A percentile compares a stretch with the other conserved stretches of the same genome.
These are phyloP conservation scores for Hirtodrosophila cameraria DNA, from an alignment of 2,888 invertebrate genomes.

Conservation along the genomic window DNA sequence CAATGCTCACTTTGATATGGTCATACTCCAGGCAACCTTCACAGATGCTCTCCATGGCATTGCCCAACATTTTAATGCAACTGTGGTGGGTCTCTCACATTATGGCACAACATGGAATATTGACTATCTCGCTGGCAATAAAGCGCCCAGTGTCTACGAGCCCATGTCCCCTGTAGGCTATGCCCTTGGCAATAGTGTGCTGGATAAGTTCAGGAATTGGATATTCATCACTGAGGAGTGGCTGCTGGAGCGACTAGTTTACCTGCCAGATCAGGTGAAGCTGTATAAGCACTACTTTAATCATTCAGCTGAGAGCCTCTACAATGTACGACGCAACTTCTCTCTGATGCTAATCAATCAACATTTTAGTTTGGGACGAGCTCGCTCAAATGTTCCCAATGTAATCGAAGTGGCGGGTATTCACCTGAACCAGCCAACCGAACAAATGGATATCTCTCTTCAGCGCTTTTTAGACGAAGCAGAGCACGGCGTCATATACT, in stretches of 20 bases:
- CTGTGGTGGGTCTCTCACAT: slow-evolving; percentile 67
- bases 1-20: slow-evolving; percentile 45
- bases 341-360: slow-evolving; percentile 81
- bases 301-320: slow-evolving; percentile 11
- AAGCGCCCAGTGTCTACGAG: slow-evolving; percentile 60
- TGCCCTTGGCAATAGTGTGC: slow-evolving; percentile 4
- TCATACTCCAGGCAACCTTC: slow-evolving; percentile 42
- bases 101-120: slow-evolving; percentile 50
- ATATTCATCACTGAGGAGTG: slow-evolving; percentile 57
- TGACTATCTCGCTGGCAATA: slow-evolving; percentile 66
- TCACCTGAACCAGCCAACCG: slow-evolving; percentile 55
- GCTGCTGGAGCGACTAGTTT: slow-evolving; percentile 38
- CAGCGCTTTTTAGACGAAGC: slow-evolving; percentile 69
- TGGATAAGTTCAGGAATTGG: slow-evolving; percentile 45
- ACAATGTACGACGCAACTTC: slow-evolving; percentile 57
- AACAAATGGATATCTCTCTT: slow-evolving; percentile 41
- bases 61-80: slow-evolving; percentile 67
- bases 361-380: slow-evolving; percentile 73
- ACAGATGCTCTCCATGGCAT: slow-evolving; percentile 82
- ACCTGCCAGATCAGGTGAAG: slow-evolving; percentile 49
- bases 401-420: slow-evolving; percentile 79
- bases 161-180: slow-evolving; percentile 48
- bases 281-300: slow-evolving; percentile 54
- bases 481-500: slow-evolving; percentile 69
- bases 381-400: slow-evolving; percentile 74